These are phyloP conservation scores for Parambassis ranga DNA, from an alignment of 2,797 vertebrate genomes.

Conservation along the genomic window DNA sequence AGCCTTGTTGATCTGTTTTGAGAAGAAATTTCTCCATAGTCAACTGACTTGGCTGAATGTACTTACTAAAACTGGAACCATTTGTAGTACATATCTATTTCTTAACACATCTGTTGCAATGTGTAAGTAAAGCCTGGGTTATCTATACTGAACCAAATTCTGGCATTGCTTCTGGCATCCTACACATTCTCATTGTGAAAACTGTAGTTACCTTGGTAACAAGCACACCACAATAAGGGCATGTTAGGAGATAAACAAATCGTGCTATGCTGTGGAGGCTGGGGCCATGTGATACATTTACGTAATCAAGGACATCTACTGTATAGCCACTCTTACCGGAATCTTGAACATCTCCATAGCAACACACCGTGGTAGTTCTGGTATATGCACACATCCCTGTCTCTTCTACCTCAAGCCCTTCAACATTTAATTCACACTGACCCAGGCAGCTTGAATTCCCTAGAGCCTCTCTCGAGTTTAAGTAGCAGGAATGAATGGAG, in stretches of 20 bases:
- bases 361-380: conserved; percentile 42
- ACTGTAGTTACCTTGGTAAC: conserved; percentile 83
- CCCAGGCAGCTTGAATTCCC: background rate
- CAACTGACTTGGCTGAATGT: conserved; percentile 31
- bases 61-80: conserved; percentile 41
- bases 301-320: conserved; percentile 77
- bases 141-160: conserved; percentile 71
- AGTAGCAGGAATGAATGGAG: background rate
- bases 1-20: conserved; percentile 36
- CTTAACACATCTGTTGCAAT: conserved; percentile 52
- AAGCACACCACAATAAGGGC: conserved; percentile 78
- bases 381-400: conserved; percentile 9
- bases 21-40: conserved; percentile 30
- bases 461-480: conserved; percentile 6
- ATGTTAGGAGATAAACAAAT: conserved; percentile 75
- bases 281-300: conserved; percentile 69
- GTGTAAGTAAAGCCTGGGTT: conserved; percentile 60
- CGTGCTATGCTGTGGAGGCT: conserved; percentile 60
- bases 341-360: conserved; percentile 55
- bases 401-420: background rate
- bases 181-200: conserved; percentile 82
- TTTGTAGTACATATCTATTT: conserved; percentile 50
- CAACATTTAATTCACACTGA: conserved; percentile 2
- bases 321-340: conserved; percentile 55
- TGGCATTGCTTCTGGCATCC: conserved; percentile 74